phyloP scores from a whole-genome alignment of 2,797 vertebrate species.

The Falco novaeseelandiae region DNA sequence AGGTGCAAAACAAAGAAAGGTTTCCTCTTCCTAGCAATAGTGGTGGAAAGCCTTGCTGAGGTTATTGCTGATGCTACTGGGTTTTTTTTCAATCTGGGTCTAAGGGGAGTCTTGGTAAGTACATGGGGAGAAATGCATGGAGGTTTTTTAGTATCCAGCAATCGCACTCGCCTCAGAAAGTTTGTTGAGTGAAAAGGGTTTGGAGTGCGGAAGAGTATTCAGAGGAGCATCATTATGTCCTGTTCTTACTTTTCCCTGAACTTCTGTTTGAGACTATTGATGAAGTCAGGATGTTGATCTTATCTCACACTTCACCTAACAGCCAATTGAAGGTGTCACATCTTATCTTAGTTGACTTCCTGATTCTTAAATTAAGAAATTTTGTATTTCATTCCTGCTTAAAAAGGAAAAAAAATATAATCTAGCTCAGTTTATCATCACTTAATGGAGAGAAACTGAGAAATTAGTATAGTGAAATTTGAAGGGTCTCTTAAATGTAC shows the following conservation, averaged over 20 bases:
- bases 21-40: background rate
- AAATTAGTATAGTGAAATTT: background rate
- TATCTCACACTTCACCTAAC: background rate
- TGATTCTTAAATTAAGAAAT: background rate
- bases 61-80: background rate
- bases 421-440: background rate
- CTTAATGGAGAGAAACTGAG: background rate
- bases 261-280: background rate
- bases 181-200: background rate
- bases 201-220: background rate
- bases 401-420: background rate
- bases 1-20: background rate
- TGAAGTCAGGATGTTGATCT: background rate
- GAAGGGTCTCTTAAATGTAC: background rate
- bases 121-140: background rate
- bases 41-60: background rate
- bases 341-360: background rate
- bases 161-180: background rate
- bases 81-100: background rate
- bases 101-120: background rate
- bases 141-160: background rate
- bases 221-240: background rate
- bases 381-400: background rate
- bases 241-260: background rate
- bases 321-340: rapidly evolving